Base-by-base conservation (phyloP, 2,797 vertebrate species). In the Eospalax fontanierii region DNA sequence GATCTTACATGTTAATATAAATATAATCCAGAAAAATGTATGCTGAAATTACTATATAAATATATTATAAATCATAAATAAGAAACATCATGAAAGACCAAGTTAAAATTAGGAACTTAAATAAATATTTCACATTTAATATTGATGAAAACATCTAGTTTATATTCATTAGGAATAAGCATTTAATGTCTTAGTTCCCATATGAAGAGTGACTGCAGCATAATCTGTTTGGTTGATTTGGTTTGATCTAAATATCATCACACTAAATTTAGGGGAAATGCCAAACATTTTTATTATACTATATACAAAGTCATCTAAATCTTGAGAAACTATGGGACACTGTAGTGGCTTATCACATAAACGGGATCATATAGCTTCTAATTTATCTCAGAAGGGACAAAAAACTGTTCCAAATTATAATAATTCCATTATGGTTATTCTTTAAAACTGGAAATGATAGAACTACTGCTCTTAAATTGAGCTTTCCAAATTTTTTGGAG, bases 161-260 rank as follows among this genome's bases (percentile, higher is more conserved):
- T 57, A 8, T 78, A 38, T 61, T 84, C 16, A 78, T 40, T 63
- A 68, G n/a, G 35, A 30, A 35, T 35, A 61, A 68, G 0, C 26
- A 88, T 43, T 71, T 43, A 33, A 1, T 40, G 24, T 7, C 12
- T 70, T 85, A 78, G 1, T 6, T 90, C 65, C 89, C 50, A 4
- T 30, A 12, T 9, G 63, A 26, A 81, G 6, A 83, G 21, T 66
- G 24, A 12, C n/a, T 86, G 15, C 54, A 35, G 59, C 22, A 40
- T 73, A 85, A 92, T 92, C 57, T 83, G 2, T 24, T 91, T 71
- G 7, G 30, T 61, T 68, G 46, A 87, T 94, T 87, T 46, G 65
- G 71, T 90, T 88, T 40, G 65, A 40, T 11, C 10, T 24, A 82
- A 88, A 73, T 73, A 2, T 83, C 11, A 68, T 43, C 84, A 61